Conservation (phyloP, 2,888 invertebrate genomes). For the Drosophila greeni region DNA sequence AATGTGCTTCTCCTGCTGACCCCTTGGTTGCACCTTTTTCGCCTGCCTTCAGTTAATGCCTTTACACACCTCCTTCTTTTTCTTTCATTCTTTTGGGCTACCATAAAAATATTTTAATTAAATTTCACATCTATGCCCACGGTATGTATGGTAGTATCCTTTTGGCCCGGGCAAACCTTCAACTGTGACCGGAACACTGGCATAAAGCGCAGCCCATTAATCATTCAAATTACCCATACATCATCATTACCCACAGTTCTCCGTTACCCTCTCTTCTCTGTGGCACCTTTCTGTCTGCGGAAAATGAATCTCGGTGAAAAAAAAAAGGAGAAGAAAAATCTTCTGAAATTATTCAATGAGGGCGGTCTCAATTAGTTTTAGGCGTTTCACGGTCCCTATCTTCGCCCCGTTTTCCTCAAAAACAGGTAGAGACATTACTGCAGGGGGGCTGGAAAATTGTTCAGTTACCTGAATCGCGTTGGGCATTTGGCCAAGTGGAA, state of each 20-base stretch:
- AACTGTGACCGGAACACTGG: conserved; percentile 59
- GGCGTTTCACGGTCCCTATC: conserved; percentile 49
- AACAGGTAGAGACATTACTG: conserved; percentile 29
- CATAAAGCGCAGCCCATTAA: conserved; percentile 67
- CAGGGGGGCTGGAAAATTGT: conserved; percentile 53
- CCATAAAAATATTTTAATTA: conserved; percentile 71
- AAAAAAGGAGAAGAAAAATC: conserved; percentile 46
- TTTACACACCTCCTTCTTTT: conserved; percentile 51
- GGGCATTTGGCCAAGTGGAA: conserved; percentile 60
- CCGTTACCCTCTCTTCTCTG: neutral
- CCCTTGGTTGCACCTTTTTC: conserved; percentile 22
- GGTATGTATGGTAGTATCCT: conserved; percentile 66
- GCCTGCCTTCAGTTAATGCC: conserved; percentile 38
- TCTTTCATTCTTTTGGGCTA: conserved; percentile 38
- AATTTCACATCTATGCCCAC: conserved; percentile 55
- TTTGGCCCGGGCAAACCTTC: conserved; percentile 39
- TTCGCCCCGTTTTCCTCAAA: conserved; percentile 28
- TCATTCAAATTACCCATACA: conserved; percentile 72
- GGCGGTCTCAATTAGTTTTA: conserved; percentile 75
- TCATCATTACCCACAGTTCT: conserved; percentile 64
- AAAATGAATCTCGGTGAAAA: conserved; percentile 47
- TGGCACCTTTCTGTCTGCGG: conserved; percentile 62
- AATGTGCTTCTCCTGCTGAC: conserved; percentile 1
- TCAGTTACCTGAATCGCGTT: conserved; percentile 55
- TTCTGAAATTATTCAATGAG: conserved; percentile 71